Percentiles rank a stretch among this genome's conserved stretches.
Conservation (phyloP, 2,113 vertebrate genomes). For the Gobio gobio region DNA sequence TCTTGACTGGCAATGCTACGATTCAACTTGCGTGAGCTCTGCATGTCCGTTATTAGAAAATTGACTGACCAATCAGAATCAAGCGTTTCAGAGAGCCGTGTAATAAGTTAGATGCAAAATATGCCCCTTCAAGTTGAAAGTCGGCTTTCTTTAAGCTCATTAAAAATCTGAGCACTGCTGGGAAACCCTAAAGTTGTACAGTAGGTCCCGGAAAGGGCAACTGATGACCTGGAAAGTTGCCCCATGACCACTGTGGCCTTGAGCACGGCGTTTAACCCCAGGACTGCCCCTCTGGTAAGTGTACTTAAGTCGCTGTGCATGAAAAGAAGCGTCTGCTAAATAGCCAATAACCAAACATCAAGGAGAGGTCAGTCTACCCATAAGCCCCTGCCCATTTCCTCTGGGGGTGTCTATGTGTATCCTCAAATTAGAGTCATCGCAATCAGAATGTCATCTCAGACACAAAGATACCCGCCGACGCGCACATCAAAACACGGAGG, state of each 20-base stretch:
- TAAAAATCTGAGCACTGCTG: not conserved
- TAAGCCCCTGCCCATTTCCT: slow-evolving; percentile 62
- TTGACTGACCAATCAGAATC: no score
- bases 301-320: not conserved
- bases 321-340: slow-evolving; percentile 26
- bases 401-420: slow-evolving; percentile 69
- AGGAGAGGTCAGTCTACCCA: slow-evolving; percentile 71
- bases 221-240: slow-evolving; percentile 13
- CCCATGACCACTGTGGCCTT: not conserved
- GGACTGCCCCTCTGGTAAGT: not conserved
- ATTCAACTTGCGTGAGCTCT: no score
- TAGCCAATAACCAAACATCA: slow-evolving; percentile 34
- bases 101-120: not conserved
- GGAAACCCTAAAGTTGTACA: no score
- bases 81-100: no score
- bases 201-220: not conserved
- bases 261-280: slow-evolving; percentile 1
- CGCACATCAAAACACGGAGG: slow-evolving; percentile 6
- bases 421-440: slow-evolving; percentile 69
- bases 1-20: no score
- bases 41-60: no score
- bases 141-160: not conserved
- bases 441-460: slow-evolving; percentile 68
- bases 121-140: not conserved
- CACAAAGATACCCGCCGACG: not conserved